Evolutionary conservation across 1,140 invertebrate genomes (phyloP).

Genomic region (Cherax destructor): DNA sequence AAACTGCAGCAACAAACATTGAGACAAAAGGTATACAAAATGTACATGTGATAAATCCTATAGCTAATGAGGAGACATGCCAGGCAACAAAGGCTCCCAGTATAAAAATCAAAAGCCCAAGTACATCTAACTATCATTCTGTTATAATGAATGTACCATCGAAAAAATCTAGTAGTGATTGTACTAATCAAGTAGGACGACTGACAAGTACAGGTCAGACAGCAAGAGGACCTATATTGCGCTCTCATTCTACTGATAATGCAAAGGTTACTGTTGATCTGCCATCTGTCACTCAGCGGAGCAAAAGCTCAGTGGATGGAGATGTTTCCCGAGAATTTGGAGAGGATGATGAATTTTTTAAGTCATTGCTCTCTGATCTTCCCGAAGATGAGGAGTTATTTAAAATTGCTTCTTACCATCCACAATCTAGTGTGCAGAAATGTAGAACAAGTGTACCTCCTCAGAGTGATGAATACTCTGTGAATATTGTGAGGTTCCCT

Average conservation of each 20-base stretch:
- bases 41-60: no score
- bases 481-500: no score
- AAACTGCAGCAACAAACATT: background rate
- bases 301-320: conserved; percentile 27
- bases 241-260: conserved; percentile 31
- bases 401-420: background rate
- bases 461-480: background rate
- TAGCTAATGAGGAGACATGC: no score
- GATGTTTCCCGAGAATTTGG: conserved; percentile 23
- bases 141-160: background rate
- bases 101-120: background rate
- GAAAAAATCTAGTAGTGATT: background rate
- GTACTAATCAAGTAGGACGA: background rate
- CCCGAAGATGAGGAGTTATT: conserved; percentile 19
- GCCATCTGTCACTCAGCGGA: background rate
- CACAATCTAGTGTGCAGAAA: background rate
- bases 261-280: background rate
- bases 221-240: conserved; percentile 11
- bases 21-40: no score
- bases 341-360: conserved; percentile 46
- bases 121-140: background rate
- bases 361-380: conserved; percentile 12
- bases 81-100: no score
- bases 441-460: background rate
- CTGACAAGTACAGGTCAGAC: background rate